Evolutionary conservation across 2,797 vertebrate genomes (phyloP).

Genomic region (Mormyrus hasselquistii): DNA sequence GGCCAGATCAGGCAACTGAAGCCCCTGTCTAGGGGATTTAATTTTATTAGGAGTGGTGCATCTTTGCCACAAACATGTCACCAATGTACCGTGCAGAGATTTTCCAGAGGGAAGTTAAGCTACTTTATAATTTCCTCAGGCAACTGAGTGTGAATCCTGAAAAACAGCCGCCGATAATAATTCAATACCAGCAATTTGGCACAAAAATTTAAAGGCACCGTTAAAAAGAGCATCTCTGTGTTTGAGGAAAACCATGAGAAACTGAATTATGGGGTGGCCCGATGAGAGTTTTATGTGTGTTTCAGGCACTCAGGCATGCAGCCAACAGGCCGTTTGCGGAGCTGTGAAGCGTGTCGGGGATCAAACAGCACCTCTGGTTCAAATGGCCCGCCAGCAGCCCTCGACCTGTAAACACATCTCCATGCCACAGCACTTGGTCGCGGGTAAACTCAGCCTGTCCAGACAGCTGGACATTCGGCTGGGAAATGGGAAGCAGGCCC

Average conservation of each 20-base stretch:
- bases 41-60: not conserved
- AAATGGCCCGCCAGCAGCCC: not conserved
- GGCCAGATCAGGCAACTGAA: not conserved
- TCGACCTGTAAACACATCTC: not conserved
- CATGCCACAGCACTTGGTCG: slow-evolving; percentile 18
- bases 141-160: not conserved
- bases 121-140: not conserved
- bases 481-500: not conserved
- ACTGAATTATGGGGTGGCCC: not conserved
- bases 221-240: not conserved
- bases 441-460: not conserved
- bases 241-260: not conserved
- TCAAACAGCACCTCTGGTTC: not conserved
- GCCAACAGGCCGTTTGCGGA: slow-evolving; percentile 1
- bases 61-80: not conserved
- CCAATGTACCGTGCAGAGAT: not conserved
- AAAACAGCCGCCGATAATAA: not conserved
- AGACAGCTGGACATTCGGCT: not conserved
- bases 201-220: not conserved
- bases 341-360: not conserved
- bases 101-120: not conserved
- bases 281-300: not conserved
- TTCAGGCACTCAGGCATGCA: not conserved
- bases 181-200: not conserved
- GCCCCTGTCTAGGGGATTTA: not conserved